Evolutionary conservation across 2,113 vertebrate species (phyloP).

Genomic region (Ariopsis seemanni): DNA sequence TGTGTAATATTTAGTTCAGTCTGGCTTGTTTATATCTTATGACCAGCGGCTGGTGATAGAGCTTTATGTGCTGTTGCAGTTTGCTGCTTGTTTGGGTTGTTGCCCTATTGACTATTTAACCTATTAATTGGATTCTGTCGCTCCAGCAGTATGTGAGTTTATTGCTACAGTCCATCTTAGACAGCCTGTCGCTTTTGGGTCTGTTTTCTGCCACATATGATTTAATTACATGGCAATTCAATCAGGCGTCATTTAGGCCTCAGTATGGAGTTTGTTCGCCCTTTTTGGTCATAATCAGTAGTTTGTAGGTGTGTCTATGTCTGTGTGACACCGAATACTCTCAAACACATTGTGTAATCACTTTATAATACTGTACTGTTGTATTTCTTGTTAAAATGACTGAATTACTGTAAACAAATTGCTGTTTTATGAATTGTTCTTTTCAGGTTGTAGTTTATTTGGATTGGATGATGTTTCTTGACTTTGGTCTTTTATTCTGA

Average conservation of each 20-base stretch:
- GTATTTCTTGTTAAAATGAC: not conserved
- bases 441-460: not conserved
- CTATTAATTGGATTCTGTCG: not conserved
- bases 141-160: not conserved
- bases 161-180: not conserved
- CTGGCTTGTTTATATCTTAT: not conserved
- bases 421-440: too few species aligned
- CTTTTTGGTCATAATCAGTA: not conserved
- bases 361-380: too few species aligned
- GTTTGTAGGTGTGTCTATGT: not conserved
- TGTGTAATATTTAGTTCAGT: too few species aligned
- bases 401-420: not conserved
- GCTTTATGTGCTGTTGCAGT: not conserved
- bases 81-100: not conserved
- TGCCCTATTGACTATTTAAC: not conserved
- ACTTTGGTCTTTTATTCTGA: constrained; percentile 6
- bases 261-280: not conserved
- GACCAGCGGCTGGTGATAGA: not conserved
- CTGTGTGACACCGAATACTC: not conserved
- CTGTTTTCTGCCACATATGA: not conserved
- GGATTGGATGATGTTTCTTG: not conserved
- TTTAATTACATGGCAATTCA: not conserved
- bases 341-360: too few species aligned
- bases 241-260: not conserved
- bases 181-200: not conserved